phyloP scores from a whole-genome alignment of 2,797 vertebrate genomes.

The Tokudaia muenninki region DNA sequence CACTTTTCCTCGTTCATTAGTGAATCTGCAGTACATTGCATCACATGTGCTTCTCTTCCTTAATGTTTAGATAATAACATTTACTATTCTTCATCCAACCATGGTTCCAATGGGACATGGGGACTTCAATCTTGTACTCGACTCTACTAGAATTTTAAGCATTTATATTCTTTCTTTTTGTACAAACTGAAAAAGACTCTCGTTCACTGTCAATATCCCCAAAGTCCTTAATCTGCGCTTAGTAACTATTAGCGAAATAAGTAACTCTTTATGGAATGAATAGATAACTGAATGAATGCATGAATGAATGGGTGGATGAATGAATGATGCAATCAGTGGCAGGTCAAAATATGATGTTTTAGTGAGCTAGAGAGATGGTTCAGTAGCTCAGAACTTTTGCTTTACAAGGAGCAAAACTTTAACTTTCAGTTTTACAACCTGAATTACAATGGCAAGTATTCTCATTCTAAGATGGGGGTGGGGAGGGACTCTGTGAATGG shows the following conservation, averaged over 20 bases:
- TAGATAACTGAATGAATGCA: slow-evolving; percentile 14
- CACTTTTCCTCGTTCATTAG: background rate
- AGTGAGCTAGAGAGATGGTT: background rate
- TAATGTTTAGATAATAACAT: background rate
- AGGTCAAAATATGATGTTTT: background rate
- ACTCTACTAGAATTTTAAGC: slow-evolving; percentile 15
- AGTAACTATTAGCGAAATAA: slow-evolving; percentile 18
- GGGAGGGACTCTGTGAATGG: background rate
- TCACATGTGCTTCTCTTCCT: background rate
- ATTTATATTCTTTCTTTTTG: slow-evolving; percentile 18
- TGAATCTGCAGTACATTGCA: background rate
- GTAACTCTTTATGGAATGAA: slow-evolving; percentile 20
- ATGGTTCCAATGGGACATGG: background rate
- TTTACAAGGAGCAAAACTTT: background rate
- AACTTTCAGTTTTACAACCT: background rate
- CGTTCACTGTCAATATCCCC: background rate
- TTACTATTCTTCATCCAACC: background rate
- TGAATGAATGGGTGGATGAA: background rate
- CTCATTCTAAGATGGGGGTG: background rate
- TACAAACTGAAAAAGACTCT: background rate
- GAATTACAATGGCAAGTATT: background rate
- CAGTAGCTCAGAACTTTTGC: background rate
- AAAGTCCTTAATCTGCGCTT: background rate
- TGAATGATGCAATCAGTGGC: background rate
- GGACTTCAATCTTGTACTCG: background rate